Conservation (phyloP, 2,113 vertebrate genomes). For the Lipotes vexillifer region DNA sequence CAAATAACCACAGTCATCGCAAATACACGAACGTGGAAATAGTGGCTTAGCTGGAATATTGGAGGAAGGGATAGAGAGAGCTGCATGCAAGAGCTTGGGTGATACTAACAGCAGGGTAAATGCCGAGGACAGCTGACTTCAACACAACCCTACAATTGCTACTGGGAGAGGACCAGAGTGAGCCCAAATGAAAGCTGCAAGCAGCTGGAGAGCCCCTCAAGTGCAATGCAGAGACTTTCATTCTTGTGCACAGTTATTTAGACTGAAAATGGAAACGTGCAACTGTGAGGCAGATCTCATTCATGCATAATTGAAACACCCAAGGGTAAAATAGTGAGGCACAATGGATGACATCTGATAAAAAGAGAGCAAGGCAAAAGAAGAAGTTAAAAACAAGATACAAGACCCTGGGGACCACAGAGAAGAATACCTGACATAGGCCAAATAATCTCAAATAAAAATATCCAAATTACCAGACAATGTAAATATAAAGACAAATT, state of each 20-base stretch:
- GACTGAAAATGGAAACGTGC: constrained; percentile 75
- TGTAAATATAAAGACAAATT: constrained; percentile 71
- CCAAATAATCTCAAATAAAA: constrained; percentile 77
- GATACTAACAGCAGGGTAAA: background rate
- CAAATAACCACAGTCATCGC: background rate
- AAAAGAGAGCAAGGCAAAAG: constrained; percentile 76
- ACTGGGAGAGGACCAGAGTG: background rate
- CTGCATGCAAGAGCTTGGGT: background rate
- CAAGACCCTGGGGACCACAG: constrained; percentile 72
- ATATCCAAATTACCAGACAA: constrained; percentile 78
- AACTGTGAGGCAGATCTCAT: constrained; percentile 73
- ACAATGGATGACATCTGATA: constrained; percentile 81
- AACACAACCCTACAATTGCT: background rate
- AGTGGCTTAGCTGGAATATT: background rate
- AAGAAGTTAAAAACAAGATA: constrained; percentile 76
- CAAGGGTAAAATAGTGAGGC: constrained; percentile 78
- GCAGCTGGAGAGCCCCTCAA: constrained; percentile 67
- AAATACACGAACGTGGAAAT: background rate
- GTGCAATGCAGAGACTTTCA: constrained; percentile 75
- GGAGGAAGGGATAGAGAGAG: background rate
- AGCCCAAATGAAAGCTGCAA: constrained; percentile 29
- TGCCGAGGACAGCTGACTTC: background rate
- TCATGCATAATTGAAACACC: constrained; percentile 85
- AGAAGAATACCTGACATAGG: constrained; percentile 70
- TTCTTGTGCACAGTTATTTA: constrained; percentile 75